Percentiles rank a stretch among this genome's conserved stretches.
These are phyloP conservation scores for Hiodon tergisus DNA, from an alignment of 2,113 vertebrate species.

Conservation along the genomic window DNA sequence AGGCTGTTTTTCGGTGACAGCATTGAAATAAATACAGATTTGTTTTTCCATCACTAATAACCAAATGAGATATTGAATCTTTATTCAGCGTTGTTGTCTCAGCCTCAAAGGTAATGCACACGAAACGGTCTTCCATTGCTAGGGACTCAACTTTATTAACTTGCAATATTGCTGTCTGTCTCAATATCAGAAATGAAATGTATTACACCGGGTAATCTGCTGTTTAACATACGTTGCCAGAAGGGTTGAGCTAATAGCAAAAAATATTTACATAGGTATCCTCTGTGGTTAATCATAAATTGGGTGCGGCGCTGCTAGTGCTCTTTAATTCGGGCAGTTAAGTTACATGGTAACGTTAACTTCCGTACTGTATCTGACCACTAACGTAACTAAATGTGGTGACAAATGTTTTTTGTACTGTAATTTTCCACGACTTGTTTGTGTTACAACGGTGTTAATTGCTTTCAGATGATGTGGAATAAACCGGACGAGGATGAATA, in stretches of 20 bases:
- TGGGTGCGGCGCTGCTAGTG: too few species aligned
- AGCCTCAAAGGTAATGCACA: not conserved
- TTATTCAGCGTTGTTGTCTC: not conserved
- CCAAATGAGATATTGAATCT: not conserved
- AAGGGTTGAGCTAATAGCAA: too few species aligned
- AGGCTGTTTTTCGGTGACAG: not conserved
- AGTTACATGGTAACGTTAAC: too few species aligned
- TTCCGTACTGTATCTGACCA: too few species aligned
- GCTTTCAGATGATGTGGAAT: conserved; percentile 73
- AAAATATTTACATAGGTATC: too few species aligned
- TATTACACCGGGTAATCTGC: too few species aligned
- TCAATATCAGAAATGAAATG: too few species aligned
- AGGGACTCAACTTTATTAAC: not conserved
- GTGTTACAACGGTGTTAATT: not conserved
- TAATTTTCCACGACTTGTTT: not conserved
- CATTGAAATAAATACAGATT: conserved; percentile 15
- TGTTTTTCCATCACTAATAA: not conserved
- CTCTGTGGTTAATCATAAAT: too few species aligned
- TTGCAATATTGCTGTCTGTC: not conserved
- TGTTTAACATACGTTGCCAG: too few species aligned
- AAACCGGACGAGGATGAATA: conserved; percentile 91
- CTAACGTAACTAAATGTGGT: not conserved
- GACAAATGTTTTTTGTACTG: not conserved
- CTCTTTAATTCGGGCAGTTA: too few species aligned
- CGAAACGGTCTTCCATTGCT: not conserved